Conservation (phyloP, 35 echinoderm and acorn worm genomes). For the Lytechinus pictus region DNA sequence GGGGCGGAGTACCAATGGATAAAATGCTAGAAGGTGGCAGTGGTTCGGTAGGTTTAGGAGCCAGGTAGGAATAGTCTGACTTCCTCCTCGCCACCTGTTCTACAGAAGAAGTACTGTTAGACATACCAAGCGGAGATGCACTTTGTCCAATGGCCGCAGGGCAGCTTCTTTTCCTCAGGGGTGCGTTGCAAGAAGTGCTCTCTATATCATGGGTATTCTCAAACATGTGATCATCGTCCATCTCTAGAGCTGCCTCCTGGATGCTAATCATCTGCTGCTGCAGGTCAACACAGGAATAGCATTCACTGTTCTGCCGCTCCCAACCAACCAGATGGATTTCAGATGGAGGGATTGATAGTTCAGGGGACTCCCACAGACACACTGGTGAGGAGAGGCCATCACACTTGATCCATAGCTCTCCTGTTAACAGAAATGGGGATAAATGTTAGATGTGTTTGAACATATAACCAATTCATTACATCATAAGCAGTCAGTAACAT, state of each 20-base stretch:
- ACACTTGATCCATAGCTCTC: constrained; percentile 84
- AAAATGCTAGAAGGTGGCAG: neutral
- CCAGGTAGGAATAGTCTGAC: neutral
- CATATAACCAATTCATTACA: neutral
- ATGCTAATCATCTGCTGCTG: constrained; percentile 32
- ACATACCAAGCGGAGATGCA: neutral
- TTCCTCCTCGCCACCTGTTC: neutral
- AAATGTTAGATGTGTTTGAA: neutral
- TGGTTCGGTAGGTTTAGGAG: neutral
- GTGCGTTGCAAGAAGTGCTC: neutral
- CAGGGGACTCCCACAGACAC: constrained; percentile 57
- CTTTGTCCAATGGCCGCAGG: neutral
- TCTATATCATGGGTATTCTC: neutral
- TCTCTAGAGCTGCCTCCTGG: neutral
- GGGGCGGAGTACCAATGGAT: constrained; percentile 14
- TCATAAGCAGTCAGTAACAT: too few relatives aligned
- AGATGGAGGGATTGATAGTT: constrained; percentile 69
- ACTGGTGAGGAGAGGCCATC: constrained; percentile 76
- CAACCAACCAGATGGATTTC: constrained; percentile 82
- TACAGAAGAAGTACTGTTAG: neutral
- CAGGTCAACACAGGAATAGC: constrained; percentile 56
- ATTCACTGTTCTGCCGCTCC: constrained; percentile 69
- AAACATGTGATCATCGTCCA: neutral
- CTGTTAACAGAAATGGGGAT: constrained; percentile 56
- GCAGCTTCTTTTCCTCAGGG: constrained; percentile 25